Conservation (phyloP, 2,113 vertebrate genomes). For the Hemichromis elongatus region DNA sequence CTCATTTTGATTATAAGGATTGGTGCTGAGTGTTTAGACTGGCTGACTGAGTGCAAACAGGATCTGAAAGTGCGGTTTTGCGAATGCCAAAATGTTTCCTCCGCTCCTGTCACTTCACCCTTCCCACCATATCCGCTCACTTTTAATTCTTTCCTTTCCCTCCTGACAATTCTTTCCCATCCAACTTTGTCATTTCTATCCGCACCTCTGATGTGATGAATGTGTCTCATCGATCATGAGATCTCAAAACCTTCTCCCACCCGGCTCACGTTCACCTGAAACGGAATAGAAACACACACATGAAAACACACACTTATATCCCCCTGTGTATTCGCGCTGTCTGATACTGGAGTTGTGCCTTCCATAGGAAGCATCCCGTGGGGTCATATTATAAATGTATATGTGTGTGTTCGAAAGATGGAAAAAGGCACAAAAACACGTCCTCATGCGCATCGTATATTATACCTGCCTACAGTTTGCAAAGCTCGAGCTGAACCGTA, state of each 20-base stretch:
- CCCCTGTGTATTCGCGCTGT: slow-evolving; percentile 5
- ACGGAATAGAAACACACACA: background rate
- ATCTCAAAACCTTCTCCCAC: background rate
- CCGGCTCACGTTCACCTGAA: background rate
- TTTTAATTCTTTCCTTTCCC: background rate
- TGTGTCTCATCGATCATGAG: slow-evolving; percentile 6
- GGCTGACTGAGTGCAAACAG: slow-evolving; percentile 2
- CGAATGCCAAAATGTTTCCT: background rate
- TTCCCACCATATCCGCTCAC: background rate
- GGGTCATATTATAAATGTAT: background rate
- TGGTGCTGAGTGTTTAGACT: slow-evolving; percentile 22
- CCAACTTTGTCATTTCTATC: background rate
- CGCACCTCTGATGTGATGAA: slow-evolving; percentile 5
- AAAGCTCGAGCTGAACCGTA: background rate
- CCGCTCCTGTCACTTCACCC: background rate
- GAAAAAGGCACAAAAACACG: background rate
- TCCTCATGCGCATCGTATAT: background rate
- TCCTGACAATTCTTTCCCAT: background rate
- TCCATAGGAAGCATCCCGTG: slow-evolving; percentile 7
- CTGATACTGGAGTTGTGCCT: slow-evolving; percentile 25
- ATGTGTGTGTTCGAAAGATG: background rate
- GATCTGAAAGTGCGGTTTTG: slow-evolving; percentile 13
- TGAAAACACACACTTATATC: background rate
- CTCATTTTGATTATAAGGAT: background rate
- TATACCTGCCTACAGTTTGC: background rate